Conservation (phyloP, 2,797 vertebrate genomes). For the Siniperca obscura region DNA sequence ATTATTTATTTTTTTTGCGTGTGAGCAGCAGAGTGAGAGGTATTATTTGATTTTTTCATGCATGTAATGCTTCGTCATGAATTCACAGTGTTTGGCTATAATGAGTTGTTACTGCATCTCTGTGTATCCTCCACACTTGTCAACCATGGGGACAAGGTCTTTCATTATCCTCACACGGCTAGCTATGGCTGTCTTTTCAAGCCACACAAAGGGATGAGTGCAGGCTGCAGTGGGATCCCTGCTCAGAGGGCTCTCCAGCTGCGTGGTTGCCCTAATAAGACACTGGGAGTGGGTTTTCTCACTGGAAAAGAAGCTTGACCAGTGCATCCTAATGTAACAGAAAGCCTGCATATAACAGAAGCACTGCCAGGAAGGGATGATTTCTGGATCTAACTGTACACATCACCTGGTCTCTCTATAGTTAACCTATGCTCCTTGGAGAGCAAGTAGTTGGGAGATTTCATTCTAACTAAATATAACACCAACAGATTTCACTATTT, state of each 20-base stretch:
- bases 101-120: slow-evolving; percentile 67
- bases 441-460: background rate
- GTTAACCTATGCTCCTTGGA: background rate
- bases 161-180: slow-evolving; percentile 68
- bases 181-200: slow-evolving; percentile 64
- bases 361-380: slow-evolving; percentile 1
- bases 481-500: background rate
- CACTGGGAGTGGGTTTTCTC: slow-evolving; percentile 20
- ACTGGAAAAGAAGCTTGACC: slow-evolving; percentile 33
- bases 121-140: slow-evolving; percentile 73
- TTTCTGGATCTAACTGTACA: background rate
- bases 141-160: slow-evolving; percentile 64
- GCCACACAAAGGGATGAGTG: slow-evolving; percentile 48
- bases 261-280: slow-evolving; percentile 48
- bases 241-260: slow-evolving; percentile 41
- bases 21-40: slow-evolving; percentile 39
- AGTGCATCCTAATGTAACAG: slow-evolving; percentile 7
- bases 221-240: slow-evolving; percentile 54
- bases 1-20: slow-evolving; percentile 26
- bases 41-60: slow-evolving; percentile 65
- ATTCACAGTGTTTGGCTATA: slow-evolving; percentile 62
- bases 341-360: background rate
- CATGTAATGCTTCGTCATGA: slow-evolving; percentile 60
- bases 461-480: background rate
- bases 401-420: background rate